These are phyloP conservation scores for Branchipolynoe longqiensis DNA, from an alignment of 2,888 invertebrate genomes.

Conservation along the genomic window DNA sequence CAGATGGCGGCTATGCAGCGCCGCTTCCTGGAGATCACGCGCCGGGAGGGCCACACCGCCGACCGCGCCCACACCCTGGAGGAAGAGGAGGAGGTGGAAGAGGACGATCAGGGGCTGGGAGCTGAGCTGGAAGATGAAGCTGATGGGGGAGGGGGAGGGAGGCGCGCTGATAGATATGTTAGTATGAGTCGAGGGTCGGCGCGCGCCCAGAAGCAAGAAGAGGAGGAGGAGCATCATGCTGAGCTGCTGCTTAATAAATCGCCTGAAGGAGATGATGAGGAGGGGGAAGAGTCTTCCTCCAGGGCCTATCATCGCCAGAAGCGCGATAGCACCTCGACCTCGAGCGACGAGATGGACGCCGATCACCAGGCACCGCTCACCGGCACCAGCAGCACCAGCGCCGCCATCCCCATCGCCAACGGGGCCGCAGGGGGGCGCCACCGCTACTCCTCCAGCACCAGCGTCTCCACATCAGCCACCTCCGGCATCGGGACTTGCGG, in stretches of 20 bases:
- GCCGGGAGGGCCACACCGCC: slow-evolving; percentile 6
- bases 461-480: slow-evolving; percentile 64
- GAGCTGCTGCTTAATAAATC: slow-evolving; percentile 8
- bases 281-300: too few relatives aligned
- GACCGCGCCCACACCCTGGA: slow-evolving; percentile 51
- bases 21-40: slow-evolving; percentile 54
- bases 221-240: slow-evolving; percentile 1
- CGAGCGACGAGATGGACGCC: slow-evolving; percentile 53
- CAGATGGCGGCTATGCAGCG: slow-evolving; percentile 64
- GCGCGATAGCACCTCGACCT: slow-evolving; percentile 31
- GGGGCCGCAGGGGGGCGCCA: slow-evolving; percentile 35
- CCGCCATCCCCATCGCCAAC: slow-evolving; percentile 63
- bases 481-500: slow-evolving; percentile 68
- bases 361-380: neutral
- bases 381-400: neutral
- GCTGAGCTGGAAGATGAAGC: slow-evolving; percentile 40
- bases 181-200: neutral
- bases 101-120: slow-evolving; percentile 55
- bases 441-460: slow-evolving; percentile 62
- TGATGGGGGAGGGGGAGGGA: neutral
- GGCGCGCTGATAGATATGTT: too few relatives aligned
- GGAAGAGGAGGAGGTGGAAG: slow-evolving; percentile 70
- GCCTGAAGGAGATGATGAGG: too few relatives aligned
- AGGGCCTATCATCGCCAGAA: neutral
- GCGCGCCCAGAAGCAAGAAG: neutral